Conservation (phyloP, 2,888 invertebrate species). For the Strigamia maritima region DNA sequence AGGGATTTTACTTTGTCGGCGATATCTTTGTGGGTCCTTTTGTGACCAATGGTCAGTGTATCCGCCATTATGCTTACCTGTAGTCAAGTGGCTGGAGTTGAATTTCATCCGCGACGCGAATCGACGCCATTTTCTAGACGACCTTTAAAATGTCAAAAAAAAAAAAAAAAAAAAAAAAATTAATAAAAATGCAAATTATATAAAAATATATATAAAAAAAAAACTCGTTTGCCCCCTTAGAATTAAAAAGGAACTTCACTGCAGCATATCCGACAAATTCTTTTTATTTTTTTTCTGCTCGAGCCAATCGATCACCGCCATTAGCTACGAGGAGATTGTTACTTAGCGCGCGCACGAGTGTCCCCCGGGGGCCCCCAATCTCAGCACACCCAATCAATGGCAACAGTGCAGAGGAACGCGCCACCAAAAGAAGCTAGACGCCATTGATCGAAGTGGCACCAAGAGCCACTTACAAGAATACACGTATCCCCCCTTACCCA, state of each 20-base stretch:
- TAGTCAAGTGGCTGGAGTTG: slow-evolving; percentile 24
- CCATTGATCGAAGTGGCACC: slow-evolving; percentile 32
- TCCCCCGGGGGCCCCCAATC: slow-evolving; percentile 32
- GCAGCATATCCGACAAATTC: background rate
- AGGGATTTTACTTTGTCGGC: slow-evolving; percentile 28
- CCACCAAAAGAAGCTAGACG: slow-evolving; percentile 28
- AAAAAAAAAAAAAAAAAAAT: background rate
- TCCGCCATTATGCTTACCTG: slow-evolving; percentile 17
- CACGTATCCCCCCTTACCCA: slow-evolving; percentile 6
- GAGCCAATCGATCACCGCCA: slow-evolving; percentile 31
- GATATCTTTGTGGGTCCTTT: slow-evolving; percentile 33
- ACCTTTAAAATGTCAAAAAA: too few relatives aligned
- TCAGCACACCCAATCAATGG: slow-evolving; percentile 35
- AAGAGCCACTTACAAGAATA: slow-evolving; percentile 33
- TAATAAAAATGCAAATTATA: background rate
- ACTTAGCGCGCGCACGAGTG: slow-evolving; percentile 34
- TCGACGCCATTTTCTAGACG: background rate
- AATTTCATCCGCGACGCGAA: background rate
- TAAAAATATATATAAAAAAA: background rate
- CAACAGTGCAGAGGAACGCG: slow-evolving; percentile 30
- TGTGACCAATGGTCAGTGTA: slow-evolving; percentile 26
- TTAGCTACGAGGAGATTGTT: slow-evolving; percentile 33
- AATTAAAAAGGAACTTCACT: background rate
- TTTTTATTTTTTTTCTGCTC: background rate
- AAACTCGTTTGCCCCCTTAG: background rate